Base-by-base conservation (phyloP, 2,113 vertebrate genomes). In the Sturnus vulgaris region DNA sequence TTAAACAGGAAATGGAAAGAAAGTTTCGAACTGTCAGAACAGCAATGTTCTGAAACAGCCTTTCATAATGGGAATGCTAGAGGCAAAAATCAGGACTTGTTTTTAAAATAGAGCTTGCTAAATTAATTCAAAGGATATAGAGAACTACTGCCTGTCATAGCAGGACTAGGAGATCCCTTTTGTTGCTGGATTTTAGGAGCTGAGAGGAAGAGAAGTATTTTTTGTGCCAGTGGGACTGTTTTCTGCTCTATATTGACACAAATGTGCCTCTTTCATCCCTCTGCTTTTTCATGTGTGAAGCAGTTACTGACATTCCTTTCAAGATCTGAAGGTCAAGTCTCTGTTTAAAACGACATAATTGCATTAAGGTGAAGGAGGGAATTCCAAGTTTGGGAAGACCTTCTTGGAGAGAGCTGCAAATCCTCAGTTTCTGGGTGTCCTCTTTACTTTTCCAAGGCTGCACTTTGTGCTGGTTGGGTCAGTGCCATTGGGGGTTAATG, bases 61-160 rank as follows among this genome's bases (percentile, higher is more conserved):
- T 96, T 97, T 97, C 61, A 95, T 92, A 96, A 88, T n/a, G 69
- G 95, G 80, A 92, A 75, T 64, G 96, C 95, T 97, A 60, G 91
- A 68, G 91, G 92, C 95, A 84, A 94, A 94, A 95, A 88, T 94
- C 95, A 90, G 92, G 92, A 75, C 91, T 88, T 91, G 92, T 93
- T 96, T 96, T 96, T 94, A 86, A 94, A 95, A 91, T 56, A 37
- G 91, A 75, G 69, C 71, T 96, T 69, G 55, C 64, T 91, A 95
- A 95, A 94, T 94, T 86, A 96, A 89, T 95, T 96, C 83, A 88
- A 93, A 95, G 53, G 56, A 78, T 93, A 65, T 25, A 59, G 72
- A 78, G 77, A 91, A n/a, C 83, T 81, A 71, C 27, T n/a, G 83
- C 50, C 86, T 93, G 86, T 81, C 72, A 79, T 14, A 78, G 68